Evolutionary conservation across 2,113 vertebrate species (phyloP), one percentile per base, ranked within the genome.

Genomic region (Eptatretus burgeri): DNA sequence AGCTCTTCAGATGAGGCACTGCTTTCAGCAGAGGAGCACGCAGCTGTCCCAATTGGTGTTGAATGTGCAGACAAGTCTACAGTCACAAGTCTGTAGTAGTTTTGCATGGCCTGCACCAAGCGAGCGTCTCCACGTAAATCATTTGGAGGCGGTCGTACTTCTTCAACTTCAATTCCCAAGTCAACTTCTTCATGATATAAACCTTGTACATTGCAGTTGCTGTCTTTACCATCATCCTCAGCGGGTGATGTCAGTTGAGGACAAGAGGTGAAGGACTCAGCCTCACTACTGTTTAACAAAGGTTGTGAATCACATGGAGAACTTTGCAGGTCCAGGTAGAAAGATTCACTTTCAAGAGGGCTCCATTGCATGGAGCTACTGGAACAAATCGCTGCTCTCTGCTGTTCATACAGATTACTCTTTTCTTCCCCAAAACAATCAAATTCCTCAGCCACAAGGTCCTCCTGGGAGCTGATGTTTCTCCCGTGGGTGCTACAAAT

Each of bases 81-180:
- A 0, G 87, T 93, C 65, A 98, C 91, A 71, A 98, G 75, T 67
- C 94, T 95, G 64, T 98, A 98, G 68, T 98, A 98, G 75, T 98
- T 96, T 72, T 98, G 91, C 12, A 87, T 93, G 75, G 91, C 83
- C 67, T 89, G 81, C 14, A 93, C 84, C 1, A 95, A 78, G 50
- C 84, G 79, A 1, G 86, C 89, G 68, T 85, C 56, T 60, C 56
- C 56, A n/a, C 56, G 56, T 20, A 20, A 60, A n/a, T 20, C 56
- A 20, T 20, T 60, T 20, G 56, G 10, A n/a, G 16, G n/a, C 56
- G 56, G 56, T 20, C 3, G 27, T 41, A 41, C 27, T 7, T 41
- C 27, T 41, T 41, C 27, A 41, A 41, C 27, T 41, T 41, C 27
- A 41, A 3, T 41, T 41, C 27, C 27, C 27, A 41, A 41, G 27